Evolutionary conservation across 2,113 vertebrate genomes (phyloP), one percentile per base, ranked within the genome.

Genomic region (Monopterus albus): DNA sequence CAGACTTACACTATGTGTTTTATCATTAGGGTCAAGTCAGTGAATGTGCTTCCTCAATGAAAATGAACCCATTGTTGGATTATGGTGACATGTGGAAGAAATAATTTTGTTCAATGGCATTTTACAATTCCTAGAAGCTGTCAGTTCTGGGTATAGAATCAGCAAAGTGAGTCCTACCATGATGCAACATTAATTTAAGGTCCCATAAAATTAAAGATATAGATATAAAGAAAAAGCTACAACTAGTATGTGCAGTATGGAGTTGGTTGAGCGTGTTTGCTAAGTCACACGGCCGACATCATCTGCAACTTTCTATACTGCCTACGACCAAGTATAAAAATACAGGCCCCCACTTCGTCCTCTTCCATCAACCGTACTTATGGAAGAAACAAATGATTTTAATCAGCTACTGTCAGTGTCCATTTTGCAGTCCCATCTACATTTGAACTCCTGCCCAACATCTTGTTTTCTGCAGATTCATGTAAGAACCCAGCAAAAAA

Each of bases 401-500:
- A 89, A 78, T 85, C 68, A 82, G 68, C 74, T 80, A 73, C 73
- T 79, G 68, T 78, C 78, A 77, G 56, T 80, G 62, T 75, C 49
- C 38, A 78, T 82, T 87, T 52, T 45, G 42, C 51, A 71, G 33
- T 70, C 50, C 66, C 56, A 59, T 58, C 62, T 72, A 72, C 81
- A 53, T 70, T 21, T 80, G 64, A 85, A 69, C 50, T 45, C 26
- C 7, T 51, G 60, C 74, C 79, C 46, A 82, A 81, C 78, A 77
- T 83, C 82, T 83, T 87, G 80, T 72, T 83, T 84, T 59, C 49
- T 78, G 68, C 46, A 53, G 52, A 68, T 62, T 68, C 17, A 75
- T 85, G 80, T 82, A 72, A 89, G 84, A 88, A 89, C 74, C 72
- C 17, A n/a, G 28, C 59, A 23, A 39, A 67, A 77, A 82, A 81